Conservation (phyloP, 2,797 vertebrate species). For the Sciurus vulgaris region DNA sequence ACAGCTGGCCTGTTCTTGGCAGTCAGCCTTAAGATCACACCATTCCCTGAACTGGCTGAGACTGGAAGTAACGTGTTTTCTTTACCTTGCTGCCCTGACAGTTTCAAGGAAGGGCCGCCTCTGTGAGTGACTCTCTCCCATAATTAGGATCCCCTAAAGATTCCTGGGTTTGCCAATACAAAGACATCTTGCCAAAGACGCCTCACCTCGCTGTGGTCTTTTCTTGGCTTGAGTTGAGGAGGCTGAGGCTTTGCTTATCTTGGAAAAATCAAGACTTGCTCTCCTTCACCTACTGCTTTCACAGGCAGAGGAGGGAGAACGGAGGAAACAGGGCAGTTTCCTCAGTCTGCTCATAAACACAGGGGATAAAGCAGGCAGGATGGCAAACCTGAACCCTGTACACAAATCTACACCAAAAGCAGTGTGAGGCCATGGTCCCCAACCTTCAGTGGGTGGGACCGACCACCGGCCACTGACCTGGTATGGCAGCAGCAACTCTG, state of each 20-base stretch:
- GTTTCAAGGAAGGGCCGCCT: slow-evolving; percentile 41
- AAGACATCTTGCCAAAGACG: neutral
- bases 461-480: neutral
- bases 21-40: slow-evolving; percentile 59
- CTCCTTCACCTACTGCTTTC: neutral
- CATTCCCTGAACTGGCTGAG: slow-evolving; percentile 66
- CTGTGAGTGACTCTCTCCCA: slow-evolving; percentile 6
- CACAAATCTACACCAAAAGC: neutral
- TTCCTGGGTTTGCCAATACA: neutral
- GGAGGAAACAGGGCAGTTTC: neutral
- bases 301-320: neutral
- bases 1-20: slow-evolving; percentile 80
- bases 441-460: fast-evolving
- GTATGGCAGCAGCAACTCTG: fast-evolving
- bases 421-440: neutral
- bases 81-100: neutral
- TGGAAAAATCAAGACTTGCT: neutral
- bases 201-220: neutral
- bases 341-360: neutral
- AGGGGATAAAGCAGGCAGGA: neutral
- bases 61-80: slow-evolving; percentile 50
- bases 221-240: neutral
- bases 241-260: neutral
- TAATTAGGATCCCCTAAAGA: slow-evolving; percentile 32
- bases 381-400: fast-evolving